Evolutionary conservation across 2,888 invertebrate species (phyloP).

Genomic region (Ichneumoninae sp.): DNA sequence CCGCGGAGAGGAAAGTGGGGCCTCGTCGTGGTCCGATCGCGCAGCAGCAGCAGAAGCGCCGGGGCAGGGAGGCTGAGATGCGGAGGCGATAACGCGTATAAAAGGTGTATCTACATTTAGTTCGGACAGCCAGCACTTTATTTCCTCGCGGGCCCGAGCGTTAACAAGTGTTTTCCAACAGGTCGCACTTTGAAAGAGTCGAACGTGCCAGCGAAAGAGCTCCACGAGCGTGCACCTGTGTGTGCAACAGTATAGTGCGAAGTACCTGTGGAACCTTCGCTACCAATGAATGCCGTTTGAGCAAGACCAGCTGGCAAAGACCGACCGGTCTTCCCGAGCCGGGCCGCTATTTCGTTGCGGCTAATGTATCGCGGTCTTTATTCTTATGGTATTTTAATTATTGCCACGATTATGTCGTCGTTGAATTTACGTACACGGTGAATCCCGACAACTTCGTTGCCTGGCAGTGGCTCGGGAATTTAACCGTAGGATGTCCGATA

Average conservation of each 20-base stretch:
- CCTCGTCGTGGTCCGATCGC: conserved; percentile 75
- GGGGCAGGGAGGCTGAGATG: conserved; percentile 67
- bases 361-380: conserved; percentile 16
- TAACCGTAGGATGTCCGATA: not conserved
- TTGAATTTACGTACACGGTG: conserved; percentile 37
- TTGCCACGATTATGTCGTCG: conserved; percentile 41
- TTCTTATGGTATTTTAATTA: conserved; percentile 48
- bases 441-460: not conserved
- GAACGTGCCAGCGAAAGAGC: conserved; percentile 60
- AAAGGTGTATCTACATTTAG: conserved; percentile 82
- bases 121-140: conserved; percentile 82
- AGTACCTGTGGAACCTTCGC: conserved; percentile 63
- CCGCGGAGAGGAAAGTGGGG: conserved; percentile 55
- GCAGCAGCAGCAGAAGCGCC: conserved; percentile 66
- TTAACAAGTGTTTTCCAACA: conserved; percentile 83
- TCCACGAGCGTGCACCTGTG: conserved; percentile 34
- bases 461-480: not conserved
- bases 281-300: conserved; percentile 58
- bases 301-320: conserved; percentile 46
- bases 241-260: conserved; percentile 17
- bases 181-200: conserved; percentile 68
- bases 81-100: conserved; percentile 81
- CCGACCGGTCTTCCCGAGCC: conserved; percentile 55
- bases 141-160: conserved; percentile 76
- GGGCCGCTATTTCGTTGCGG: conserved; percentile 7